Evolutionary conservation across 2,797 vertebrate genomes (phyloP).

Genomic region (Poecilia velifera): DNA sequence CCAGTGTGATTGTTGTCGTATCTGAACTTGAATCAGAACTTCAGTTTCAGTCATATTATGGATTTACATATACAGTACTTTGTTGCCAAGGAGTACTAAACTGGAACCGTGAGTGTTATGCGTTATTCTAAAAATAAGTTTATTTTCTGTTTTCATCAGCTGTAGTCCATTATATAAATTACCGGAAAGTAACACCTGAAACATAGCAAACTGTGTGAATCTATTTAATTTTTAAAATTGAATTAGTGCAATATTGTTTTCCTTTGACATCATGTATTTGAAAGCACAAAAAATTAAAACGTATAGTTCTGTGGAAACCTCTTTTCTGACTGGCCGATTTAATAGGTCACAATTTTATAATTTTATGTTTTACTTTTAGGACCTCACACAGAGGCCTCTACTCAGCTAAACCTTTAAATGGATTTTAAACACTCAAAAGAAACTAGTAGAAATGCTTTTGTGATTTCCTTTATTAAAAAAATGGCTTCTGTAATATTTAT

Average conservation of each 20-base stretch:
- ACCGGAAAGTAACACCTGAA: not conserved
- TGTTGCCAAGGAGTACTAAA: not conserved
- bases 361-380: not conserved
- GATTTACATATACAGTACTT: not conserved
- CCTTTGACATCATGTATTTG: not conserved
- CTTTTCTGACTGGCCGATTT: not conserved
- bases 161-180: not conserved
- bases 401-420: not conserved
- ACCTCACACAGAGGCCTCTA: not conserved
- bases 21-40: too few species aligned
- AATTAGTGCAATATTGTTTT: not conserved
- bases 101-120: not conserved
- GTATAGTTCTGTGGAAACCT: not conserved
- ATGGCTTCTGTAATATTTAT: slow-evolving; percentile 17
- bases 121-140: not conserved
- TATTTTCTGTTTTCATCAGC: not conserved
- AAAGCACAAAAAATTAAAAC: not conserved
- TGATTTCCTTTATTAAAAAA: slow-evolving; percentile 20
- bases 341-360: not conserved
- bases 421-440: not conserved
- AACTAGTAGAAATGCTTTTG: not conserved
- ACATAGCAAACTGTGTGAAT: not conserved
- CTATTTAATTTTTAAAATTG: not conserved
- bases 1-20: not conserved
- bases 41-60: not conserved